Evolutionary conservation across 1,140 invertebrate species (phyloP).

Genomic region (Palaemon carinicauda): DNA sequence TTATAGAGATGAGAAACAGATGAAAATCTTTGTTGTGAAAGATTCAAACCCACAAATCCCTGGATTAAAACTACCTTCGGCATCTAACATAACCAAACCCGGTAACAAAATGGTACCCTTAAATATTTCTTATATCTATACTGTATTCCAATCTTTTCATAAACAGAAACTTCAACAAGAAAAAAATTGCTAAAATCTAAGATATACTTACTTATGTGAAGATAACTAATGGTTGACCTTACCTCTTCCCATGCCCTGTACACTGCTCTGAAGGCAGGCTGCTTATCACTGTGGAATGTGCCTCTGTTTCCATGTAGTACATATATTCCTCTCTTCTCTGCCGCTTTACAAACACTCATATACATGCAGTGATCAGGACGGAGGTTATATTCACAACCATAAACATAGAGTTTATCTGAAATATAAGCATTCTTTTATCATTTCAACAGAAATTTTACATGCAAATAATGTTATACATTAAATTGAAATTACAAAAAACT

Average conservation of each 20-base stretch:
- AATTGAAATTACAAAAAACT: not conserved
- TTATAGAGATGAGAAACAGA: too few species aligned
- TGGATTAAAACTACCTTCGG: too few species aligned
- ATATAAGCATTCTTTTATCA: conserved; percentile 52
- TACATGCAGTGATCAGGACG: conserved; percentile 96
- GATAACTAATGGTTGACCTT: too few species aligned
- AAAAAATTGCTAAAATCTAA: not conserved
- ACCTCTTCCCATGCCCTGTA: conserved; percentile 77
- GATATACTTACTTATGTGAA: too few species aligned
- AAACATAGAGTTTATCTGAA: conserved; percentile 79
- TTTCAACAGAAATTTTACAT: not conserved
- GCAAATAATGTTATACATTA: not conserved
- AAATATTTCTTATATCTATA: too few species aligned
- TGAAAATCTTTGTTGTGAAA: too few species aligned
- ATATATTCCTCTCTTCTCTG: conserved; percentile 78
- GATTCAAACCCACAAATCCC: too few species aligned
- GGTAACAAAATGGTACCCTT: too few species aligned
- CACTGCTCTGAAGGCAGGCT: conserved; percentile 84
- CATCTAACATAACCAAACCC: too few species aligned
- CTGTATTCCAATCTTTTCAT: too few species aligned
- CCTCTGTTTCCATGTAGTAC: conserved; percentile 89
- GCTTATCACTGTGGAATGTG: conserved; percentile 85
- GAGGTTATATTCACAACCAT: conserved; percentile 90
- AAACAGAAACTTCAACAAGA: not conserved
- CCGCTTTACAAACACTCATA: conserved; percentile 79